Base-by-base conservation (phyloP, 1,140 invertebrate genomes). In the Drosophila rufa region DNA sequence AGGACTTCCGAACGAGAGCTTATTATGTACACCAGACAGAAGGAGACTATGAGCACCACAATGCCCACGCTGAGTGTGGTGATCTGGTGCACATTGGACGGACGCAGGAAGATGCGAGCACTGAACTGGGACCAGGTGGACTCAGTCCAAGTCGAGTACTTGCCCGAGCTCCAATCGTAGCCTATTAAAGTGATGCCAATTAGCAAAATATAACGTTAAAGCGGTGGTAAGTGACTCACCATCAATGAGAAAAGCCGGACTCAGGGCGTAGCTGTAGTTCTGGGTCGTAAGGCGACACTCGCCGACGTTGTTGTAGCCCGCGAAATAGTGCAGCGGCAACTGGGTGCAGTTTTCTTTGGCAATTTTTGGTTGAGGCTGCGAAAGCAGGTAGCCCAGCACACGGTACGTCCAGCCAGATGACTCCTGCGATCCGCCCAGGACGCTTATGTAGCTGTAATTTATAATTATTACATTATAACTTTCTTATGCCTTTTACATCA, bases 141-240 rank as follows among this genome's bases (percentile, higher is more conserved):
- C 94, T 99, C 98, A 22, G 97, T 97, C 98, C 98, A 99, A 9
- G 97, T 96, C 1, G 98, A 97, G 93, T 96, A 99, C 67, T 95
- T 46, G 3, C 95, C 95, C 0, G 96, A 97, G 25, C 94, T 93
- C 95, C 96, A 96, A 85, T 98, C 94, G 90, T 98, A 98, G 82
- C 95, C 97, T 97, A 30, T 5, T 58, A 47, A 33, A 3, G 4
- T 9, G 22, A 1, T 0, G 1, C 42, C 9, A 1, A 5, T n/a
- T 19, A 17, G 3, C 30, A 33, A 3, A 61, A 9, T 5, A 4
- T 8, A 0, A 27, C 5, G 0, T 5, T 4, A 7, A 7, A 17
- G 8, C 0, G 6, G 3, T 7, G 17, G 7, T 22, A 4, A 25
- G 2, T 11, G 9, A 42, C 77, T 92, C 92, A 97, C 96, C 95